A percentile compares a stretch with the other conserved stretches of the same genome.
phyloP scores from a whole-genome alignment of 2,888 invertebrate species.

The Amblyteles armatorius region DNA sequence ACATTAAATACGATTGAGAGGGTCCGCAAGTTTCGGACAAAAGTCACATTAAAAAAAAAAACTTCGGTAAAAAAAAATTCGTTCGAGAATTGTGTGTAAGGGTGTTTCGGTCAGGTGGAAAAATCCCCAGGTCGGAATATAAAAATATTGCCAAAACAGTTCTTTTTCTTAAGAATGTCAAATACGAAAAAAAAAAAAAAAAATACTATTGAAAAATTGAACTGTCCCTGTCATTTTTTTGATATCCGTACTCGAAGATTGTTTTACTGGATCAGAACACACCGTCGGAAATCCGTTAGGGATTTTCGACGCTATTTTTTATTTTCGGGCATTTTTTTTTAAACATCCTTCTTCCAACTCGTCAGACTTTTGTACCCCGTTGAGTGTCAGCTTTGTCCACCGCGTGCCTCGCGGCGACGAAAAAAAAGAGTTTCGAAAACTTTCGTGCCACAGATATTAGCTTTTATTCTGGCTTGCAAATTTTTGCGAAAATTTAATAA shows the following conservation, averaged over 20 bases:
- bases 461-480: conserved; percentile 45
- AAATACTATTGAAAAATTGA: not conserved
- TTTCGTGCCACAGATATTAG: conserved; percentile 8
- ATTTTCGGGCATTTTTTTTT: not conserved
- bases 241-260: not conserved
- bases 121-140: no score
- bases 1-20: not conserved
- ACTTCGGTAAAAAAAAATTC: no score
- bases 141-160: no score
- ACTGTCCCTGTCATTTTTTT: not conserved
- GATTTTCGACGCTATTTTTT: not conserved
- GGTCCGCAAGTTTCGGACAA: not conserved
- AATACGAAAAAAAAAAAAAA: not conserved
- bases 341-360: not conserved
- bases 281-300: not conserved
- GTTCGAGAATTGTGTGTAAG: no score
- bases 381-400: not conserved
- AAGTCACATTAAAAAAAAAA: no score
- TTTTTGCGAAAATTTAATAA: conserved; percentile 44
- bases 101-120: no score
- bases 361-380: not conserved
- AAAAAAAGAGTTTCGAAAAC: not conserved
- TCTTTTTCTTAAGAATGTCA: no score
- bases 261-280: no score
- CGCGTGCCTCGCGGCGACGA: not conserved